Percentiles rank a stretch among this genome's conserved stretches.
phyloP scores from a whole-genome alignment of 2,113 vertebrate species.

The Stegostoma tigrinum region DNA sequence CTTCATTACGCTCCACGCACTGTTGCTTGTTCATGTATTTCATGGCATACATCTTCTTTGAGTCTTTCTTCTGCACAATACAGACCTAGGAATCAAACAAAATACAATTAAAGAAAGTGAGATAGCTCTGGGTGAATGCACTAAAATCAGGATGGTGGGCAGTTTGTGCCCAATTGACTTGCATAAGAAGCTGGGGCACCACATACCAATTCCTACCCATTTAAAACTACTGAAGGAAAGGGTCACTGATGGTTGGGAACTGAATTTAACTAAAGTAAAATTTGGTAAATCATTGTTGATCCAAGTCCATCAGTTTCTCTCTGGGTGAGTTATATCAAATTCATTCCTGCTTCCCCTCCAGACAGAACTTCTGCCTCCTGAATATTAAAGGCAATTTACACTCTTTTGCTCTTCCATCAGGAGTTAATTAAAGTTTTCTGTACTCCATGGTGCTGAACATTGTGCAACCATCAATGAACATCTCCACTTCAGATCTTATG shows the following conservation, averaged over 20 bases:
- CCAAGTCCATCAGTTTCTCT: background rate
- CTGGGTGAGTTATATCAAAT: background rate
- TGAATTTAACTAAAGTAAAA: background rate
- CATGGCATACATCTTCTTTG: slow-evolving; percentile 98
- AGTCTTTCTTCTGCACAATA: slow-evolving; percentile 95
- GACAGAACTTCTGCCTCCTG: background rate
- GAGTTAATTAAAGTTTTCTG: background rate
- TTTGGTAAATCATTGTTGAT: background rate
- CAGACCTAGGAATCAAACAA: slow-evolving; percentile 67
- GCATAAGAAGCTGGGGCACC: background rate
- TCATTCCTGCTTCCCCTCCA: background rate
- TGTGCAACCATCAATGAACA: too few relatives aligned
- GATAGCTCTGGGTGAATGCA: background rate
- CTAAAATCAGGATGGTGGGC: background rate
- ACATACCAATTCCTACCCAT: background rate
- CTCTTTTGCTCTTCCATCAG: background rate
- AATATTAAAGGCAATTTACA: background rate
- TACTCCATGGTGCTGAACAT: too few relatives aligned
- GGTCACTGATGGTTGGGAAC: background rate
- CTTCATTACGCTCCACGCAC: slow-evolving; percentile 91
- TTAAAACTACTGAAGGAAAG: background rate
- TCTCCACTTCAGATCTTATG: too few relatives aligned
- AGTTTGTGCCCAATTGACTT: background rate
- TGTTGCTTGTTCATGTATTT: slow-evolving; percentile 98
- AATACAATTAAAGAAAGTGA: background rate